Percentiles rank a stretch among this genome's conserved stretches.
These are phyloP conservation scores for Anoura caudifer DNA, from an alignment of 2,113 vertebrate species.

Conservation along the genomic window DNA sequence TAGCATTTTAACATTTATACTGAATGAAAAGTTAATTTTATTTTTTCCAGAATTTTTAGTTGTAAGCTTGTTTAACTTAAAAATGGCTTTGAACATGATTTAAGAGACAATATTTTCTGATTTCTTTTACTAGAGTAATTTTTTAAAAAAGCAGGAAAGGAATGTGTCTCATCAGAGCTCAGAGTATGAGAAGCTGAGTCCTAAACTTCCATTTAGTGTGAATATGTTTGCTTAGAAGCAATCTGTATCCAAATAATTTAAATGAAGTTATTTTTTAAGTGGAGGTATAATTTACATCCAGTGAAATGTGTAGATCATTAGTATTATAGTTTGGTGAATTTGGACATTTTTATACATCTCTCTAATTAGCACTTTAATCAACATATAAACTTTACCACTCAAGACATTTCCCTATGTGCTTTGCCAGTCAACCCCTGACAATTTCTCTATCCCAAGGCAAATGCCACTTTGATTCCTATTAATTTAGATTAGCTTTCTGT, in stretches of 20 bases:
- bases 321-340: not conserved
- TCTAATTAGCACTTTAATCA: not conserved
- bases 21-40: not conserved
- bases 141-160: not conserved
- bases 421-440: not conserved
- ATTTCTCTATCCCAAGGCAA: not conserved
- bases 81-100: not conserved
- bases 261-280: not conserved
- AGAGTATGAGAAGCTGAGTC: not conserved
- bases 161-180: not conserved
- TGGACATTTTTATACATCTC: not conserved
- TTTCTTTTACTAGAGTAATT: not conserved
- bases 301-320: not conserved
- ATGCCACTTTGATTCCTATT: not conserved
- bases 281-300: not conserved
- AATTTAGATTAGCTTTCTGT: not conserved
- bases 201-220: not conserved
- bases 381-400: not conserved
- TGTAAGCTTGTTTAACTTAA: not conserved
- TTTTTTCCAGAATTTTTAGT: not conserved
- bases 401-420: not conserved
- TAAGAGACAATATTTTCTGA: slow-evolving; percentile 1
- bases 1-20: not conserved
- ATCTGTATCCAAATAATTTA: not conserved
- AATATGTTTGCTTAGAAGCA: not conserved